Percentiles rank a stretch among this genome's conserved stretches.
These are phyloP conservation scores for Glossosoma conforme DNA, from an alignment of 1,140 invertebrate species.

Conservation along the genomic window DNA sequence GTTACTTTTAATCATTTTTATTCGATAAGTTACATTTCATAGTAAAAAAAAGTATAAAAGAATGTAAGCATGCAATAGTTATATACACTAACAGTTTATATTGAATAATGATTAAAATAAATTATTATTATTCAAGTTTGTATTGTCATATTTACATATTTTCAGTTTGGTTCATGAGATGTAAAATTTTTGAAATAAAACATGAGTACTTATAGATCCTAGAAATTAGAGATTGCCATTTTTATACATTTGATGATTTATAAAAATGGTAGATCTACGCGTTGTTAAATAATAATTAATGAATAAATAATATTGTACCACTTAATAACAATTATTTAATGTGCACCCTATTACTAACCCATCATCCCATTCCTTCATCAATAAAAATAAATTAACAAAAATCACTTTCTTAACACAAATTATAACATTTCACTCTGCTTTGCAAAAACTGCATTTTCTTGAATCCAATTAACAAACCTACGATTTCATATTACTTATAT, in stretches of 20 bases:
- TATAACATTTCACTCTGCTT: no score
- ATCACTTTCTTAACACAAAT: no score
- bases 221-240: conserved; percentile 51
- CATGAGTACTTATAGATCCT: conserved; percentile 33
- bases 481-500: no score
- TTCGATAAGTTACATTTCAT: conserved; percentile 4
- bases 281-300: conserved; percentile 51
- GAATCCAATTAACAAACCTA: no score
- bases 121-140: conserved; percentile 5
- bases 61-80: conserved; percentile 22
- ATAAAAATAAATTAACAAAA: no score
- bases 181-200: conserved; percentile 28
- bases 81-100: conserved; percentile 27
- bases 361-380: no score
- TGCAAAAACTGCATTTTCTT: no score
- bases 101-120: conserved; percentile 1
- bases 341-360: neutral
- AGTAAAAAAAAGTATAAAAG: conserved; percentile 7
- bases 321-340: conserved; percentile 25
- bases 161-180: conserved; percentile 27
- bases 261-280: conserved; percentile 51
- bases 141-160: conserved; percentile 17
- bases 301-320: conserved; percentile 54
- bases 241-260: conserved; percentile 39
- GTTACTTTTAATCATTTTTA: conserved; percentile 7